Base-by-base conservation (phyloP, 2,888 invertebrate species). In the Hypena proboscidalis region DNA sequence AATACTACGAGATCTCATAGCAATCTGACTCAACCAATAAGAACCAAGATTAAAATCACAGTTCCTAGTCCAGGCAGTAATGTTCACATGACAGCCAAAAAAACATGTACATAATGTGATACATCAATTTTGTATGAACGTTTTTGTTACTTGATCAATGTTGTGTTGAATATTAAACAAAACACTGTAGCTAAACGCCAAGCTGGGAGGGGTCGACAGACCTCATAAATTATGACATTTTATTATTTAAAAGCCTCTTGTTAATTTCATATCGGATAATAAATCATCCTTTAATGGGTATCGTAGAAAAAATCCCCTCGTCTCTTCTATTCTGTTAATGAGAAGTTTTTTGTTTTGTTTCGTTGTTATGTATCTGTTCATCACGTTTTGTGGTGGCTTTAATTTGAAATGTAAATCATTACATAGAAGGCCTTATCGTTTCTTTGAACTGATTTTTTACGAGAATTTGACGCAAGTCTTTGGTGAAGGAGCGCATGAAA, bases 161-260 rank as follows among this genome's bases (percentile, higher is more conserved):
- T 17, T 4, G 5, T 17, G 17, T 17, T 17, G 17, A 17, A 17
- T 17, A 17, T 5, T 4, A 17, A 17, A 17, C 3, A 5, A 13
- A 11, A 14, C 6, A n/a, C 13, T 14, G n/a, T 13, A 11, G 13
- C 32, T 35, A 37, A 37, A 34, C 40, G 37, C 36, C n/a, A 30
- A 17, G 31, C 44, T 45, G 60, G 56, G 59, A 62, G 65, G 55
- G 62, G 62, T 58, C 60, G 58, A 40, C 51, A 59, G 45, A 48
- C 20, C 48, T 34, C 64, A 76, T 79, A 79, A 80, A 80, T 80
- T 74, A 78, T 74, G 70, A 79, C 79, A 80, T 80, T 80, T 77
- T 77, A 78, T 80, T 80, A 80, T 80, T 78, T 78, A 78, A 72
- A 77, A 75, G 70, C 52, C 63, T 67, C 74, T 77, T 73, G 76